Evolutionary conservation across 2,113 vertebrate genomes (phyloP).

Genomic region (Corvus hawaiiensis): DNA sequence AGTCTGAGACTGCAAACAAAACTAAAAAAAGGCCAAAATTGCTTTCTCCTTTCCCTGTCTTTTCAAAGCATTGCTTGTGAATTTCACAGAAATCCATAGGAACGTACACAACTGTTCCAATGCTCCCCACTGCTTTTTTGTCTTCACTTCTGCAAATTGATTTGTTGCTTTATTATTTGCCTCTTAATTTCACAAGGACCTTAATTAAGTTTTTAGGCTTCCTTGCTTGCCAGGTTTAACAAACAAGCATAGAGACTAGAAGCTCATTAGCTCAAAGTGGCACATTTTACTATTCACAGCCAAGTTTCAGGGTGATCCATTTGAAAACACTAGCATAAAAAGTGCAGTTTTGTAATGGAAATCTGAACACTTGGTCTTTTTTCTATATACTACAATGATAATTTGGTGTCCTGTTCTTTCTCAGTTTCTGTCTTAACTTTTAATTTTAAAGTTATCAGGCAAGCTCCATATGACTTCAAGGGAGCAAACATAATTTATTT

Average conservation of each 20-base stretch:
- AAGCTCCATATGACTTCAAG: not conserved
- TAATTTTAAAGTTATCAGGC: not conserved
- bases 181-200: not conserved
- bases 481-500: not conserved
- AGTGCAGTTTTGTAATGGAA: not conserved
- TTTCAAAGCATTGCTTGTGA: not conserved
- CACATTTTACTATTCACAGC: not conserved
- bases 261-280: not conserved
- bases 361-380: not conserved
- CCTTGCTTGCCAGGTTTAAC: not conserved
- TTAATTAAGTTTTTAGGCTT: conserved; percentile 19
- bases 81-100: not conserved
- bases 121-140: not conserved
- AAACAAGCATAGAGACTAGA: not conserved
- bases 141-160: not conserved
- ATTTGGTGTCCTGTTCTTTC: not conserved
- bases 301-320: conserved; percentile 3
- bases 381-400: not conserved
- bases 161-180: conserved; percentile 14
- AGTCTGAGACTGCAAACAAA: not conserved
- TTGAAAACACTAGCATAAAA: not conserved
- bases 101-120: not conserved
- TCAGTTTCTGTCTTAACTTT: not conserved
- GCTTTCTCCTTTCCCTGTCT: not conserved
- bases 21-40: not conserved